A percentile compares a stretch with the other conserved stretches of the same genome.
These are phyloP conservation scores for Gandaritis pyraliata DNA, from an alignment of 2,888 invertebrate genomes.

Conservation along the genomic window DNA sequence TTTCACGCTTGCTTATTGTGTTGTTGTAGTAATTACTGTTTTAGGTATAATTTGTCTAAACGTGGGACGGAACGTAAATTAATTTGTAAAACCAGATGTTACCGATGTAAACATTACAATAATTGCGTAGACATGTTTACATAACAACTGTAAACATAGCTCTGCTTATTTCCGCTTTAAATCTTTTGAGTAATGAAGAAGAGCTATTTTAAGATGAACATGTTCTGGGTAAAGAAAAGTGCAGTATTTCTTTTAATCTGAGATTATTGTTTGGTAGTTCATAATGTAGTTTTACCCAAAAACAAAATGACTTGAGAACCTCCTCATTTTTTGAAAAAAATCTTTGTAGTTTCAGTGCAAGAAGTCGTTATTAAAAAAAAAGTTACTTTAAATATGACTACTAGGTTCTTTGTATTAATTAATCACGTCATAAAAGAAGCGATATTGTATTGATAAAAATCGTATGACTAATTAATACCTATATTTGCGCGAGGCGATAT, in stretches of 20 bases:
- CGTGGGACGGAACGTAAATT: slow-evolving; percentile 19
- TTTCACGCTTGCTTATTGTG: no score
- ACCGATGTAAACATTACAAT: slow-evolving; percentile 38
- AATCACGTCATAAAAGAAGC: no score
- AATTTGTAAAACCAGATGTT: slow-evolving; percentile 36
- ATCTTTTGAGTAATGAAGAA: slow-evolving; percentile 18
- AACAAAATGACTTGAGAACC: no score
- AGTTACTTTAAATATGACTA: no score
- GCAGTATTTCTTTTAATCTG: neutral
- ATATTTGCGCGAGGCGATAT: slow-evolving; percentile 14
- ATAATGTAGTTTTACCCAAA: neutral
- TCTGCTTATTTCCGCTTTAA: slow-evolving; percentile 32
- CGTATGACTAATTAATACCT: neutral
- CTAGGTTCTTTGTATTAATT: no score
- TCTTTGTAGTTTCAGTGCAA: no score
- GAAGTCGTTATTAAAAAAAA: no score
- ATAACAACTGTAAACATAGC: slow-evolving; percentile 30
- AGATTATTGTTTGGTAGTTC: neutral
- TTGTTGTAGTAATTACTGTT: neutral
- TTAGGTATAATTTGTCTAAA: slow-evolving; percentile 17
- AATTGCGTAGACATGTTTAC: slow-evolving; percentile 37
- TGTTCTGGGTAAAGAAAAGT: slow-evolving; percentile 1
- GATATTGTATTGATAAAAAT: no score
- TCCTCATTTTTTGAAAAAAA: no score
- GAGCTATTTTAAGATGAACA: slow-evolving; percentile 21